Evolutionary conservation across 2,797 vertebrate species (phyloP).

Genomic region (Coendou prehensilis): DNA sequence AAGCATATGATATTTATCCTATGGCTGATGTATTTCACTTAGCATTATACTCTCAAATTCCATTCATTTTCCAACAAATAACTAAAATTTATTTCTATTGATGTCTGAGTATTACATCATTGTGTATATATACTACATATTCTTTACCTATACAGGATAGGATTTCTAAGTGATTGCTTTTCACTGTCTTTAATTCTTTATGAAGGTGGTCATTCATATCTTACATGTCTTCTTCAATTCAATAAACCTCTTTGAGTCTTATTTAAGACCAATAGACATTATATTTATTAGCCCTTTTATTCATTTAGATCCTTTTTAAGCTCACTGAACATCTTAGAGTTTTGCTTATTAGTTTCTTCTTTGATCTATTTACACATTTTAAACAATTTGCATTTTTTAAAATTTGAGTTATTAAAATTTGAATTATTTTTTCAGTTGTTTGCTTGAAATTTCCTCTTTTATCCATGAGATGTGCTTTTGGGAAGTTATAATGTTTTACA

Average conservation of each 20-base stretch:
- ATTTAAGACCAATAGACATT: background rate
- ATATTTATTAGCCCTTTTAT: background rate
- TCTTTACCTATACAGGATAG: background rate
- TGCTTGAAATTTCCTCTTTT: background rate
- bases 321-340: background rate
- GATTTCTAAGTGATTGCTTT: background rate
- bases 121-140: background rate
- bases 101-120: background rate
- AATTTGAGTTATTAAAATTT: too few relatives aligned
- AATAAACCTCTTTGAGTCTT: background rate
- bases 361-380: background rate
- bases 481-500: background rate
- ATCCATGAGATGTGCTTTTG: background rate
- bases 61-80: too few relatives aligned
- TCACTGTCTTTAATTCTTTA: background rate
- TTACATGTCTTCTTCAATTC: background rate
- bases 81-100: background rate
- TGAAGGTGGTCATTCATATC: background rate
- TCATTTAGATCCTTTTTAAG: background rate
- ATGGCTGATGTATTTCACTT: too few relatives aligned
- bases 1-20: too few relatives aligned
- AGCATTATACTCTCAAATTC: too few relatives aligned
- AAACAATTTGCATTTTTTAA: background rate
- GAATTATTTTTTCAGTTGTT: background rate
- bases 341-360: background rate